Evolutionary conservation across 2,888 invertebrate genomes (phyloP), one percentile per base, ranked within the genome.

Genomic region (Mesodorylaimus sp.): DNA sequence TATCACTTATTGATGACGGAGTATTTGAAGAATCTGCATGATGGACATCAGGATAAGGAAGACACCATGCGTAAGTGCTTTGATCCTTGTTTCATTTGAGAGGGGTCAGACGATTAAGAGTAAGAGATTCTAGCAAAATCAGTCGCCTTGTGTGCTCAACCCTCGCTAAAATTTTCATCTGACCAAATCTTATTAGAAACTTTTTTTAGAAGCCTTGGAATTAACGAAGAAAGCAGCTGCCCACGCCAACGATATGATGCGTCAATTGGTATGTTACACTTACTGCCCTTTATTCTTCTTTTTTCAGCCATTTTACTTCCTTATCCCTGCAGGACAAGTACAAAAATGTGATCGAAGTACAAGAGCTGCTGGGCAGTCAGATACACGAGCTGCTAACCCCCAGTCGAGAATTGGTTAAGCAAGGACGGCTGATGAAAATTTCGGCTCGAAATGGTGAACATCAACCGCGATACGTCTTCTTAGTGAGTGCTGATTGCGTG

Each of bases 231-330:
- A 70, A 36, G 78, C 78, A 24, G 77, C 78, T 3, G 72, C 71
- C 56, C 78, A 78, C 60, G 76, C 77, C 46, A 78, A 78, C 58
- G 77, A 77, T 59, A 77, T 77, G 52, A 77, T 78, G 75, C 74
- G 75, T 58, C 75, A 76, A 62, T 74, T 77, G 55, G 72, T 71
- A 54, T 61, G 66, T 62, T 7, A 39, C 41, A 13, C 7, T n/a
- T n/a, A n/a, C n/a, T n/a, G n/a, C n/a, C n/a, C n/a, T n/a, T n/a
- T n/a, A n/a, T n/a, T n/a, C n/a, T n/a, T n/a, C n/a, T n/a, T n/a
- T n/a, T 25, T 32, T 38, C 27, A 23, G 16, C n/a, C n/a, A n/a
- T n/a, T n/a, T n/a, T n/a, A n/a, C n/a, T n/a, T n/a, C n/a, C n/a
- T n/a, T n/a, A n/a, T n/a, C 16, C 10, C 56, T 63, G 19, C 57